Percentiles rank a stretch among this genome's conserved stretches.
Evolutionary conservation across 2,113 vertebrate genomes (phyloP).

Genomic region (Ceyx margarethae): DNA sequence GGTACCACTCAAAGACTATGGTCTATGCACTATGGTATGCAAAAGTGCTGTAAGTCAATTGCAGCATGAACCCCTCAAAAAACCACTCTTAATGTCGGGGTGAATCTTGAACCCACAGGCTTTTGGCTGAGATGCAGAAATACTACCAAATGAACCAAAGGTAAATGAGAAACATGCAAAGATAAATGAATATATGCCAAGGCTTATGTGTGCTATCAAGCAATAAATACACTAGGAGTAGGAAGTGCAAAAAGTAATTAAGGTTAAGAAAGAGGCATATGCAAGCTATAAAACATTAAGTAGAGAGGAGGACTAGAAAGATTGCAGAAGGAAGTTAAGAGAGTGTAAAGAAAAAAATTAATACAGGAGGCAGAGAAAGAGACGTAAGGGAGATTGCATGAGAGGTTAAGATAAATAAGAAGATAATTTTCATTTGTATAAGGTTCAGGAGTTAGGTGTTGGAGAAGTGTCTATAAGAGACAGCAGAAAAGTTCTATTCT

Average conservation of each 20-base stretch:
- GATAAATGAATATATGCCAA: constrained; percentile 25
- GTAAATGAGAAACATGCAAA: constrained; percentile 15
- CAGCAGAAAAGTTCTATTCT: background rate
- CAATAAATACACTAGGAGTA: constrained; percentile 49
- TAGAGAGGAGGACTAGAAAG: constrained; percentile 67
- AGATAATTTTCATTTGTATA: constrained; percentile 8
- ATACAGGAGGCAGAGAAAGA: constrained; percentile 19
- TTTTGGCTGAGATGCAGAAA: background rate
- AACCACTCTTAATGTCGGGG: background rate
- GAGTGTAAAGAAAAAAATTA: constrained; percentile 61
- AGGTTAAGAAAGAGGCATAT: constrained; percentile 69
- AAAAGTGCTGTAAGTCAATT: background rate
- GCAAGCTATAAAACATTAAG: constrained; percentile 71
- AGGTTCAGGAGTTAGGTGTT: background rate
- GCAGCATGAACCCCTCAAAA: background rate
- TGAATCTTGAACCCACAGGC: background rate
- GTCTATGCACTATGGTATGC: too few relatives aligned
- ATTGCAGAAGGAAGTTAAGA: constrained; percentile 53
- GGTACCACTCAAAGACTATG: background rate
- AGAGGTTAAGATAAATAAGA: constrained; percentile 40
- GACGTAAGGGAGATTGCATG: constrained; percentile 29
- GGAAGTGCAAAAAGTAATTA: constrained; percentile 54
- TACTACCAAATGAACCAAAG: constrained; percentile 5
- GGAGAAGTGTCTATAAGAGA: background rate
- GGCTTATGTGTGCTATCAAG: constrained; percentile 61